Conservation (phyloP, 2,888 invertebrate genomes). For the Eristalis tenax region DNA sequence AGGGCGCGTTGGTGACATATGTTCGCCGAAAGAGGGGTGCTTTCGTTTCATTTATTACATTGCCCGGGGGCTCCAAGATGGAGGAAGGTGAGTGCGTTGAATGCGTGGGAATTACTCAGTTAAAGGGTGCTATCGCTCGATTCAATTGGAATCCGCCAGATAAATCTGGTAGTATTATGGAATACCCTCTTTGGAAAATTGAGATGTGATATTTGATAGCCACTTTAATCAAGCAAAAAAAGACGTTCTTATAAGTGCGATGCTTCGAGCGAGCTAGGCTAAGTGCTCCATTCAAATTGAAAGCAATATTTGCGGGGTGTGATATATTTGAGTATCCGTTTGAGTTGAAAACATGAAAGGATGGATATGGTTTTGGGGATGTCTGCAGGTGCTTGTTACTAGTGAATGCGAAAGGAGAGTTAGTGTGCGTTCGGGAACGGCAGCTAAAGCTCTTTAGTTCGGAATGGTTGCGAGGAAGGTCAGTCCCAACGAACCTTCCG, state of each 20-base stretch:
- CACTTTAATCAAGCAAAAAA: background rate
- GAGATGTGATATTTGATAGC: background rate
- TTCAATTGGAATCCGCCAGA: background rate
- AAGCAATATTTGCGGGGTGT: too few relatives aligned
- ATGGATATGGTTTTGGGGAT: too few relatives aligned
- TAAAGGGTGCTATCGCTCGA: background rate
- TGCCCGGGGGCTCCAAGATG: background rate
- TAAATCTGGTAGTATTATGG: background rate
- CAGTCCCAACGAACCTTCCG: too few relatives aligned
- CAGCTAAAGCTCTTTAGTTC: too few relatives aligned
- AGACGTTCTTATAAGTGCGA: background rate
- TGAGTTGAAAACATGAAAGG: too few relatives aligned
- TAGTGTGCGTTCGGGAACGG: too few relatives aligned
- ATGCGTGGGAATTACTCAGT: background rate
- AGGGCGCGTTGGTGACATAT: background rate
- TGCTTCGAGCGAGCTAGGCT: too few relatives aligned
- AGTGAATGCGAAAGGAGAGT: too few relatives aligned
- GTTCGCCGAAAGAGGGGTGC: background rate
- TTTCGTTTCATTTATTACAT: background rate
- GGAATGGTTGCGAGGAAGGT: too few relatives aligned
- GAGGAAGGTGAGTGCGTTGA: background rate
- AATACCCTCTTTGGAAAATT: background rate
- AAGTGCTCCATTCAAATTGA: too few relatives aligned
- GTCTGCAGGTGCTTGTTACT: too few relatives aligned
- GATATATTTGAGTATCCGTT: too few relatives aligned